Conservation (phyloP, 2,888 invertebrate species). For the Hipparchia semele region DNA sequence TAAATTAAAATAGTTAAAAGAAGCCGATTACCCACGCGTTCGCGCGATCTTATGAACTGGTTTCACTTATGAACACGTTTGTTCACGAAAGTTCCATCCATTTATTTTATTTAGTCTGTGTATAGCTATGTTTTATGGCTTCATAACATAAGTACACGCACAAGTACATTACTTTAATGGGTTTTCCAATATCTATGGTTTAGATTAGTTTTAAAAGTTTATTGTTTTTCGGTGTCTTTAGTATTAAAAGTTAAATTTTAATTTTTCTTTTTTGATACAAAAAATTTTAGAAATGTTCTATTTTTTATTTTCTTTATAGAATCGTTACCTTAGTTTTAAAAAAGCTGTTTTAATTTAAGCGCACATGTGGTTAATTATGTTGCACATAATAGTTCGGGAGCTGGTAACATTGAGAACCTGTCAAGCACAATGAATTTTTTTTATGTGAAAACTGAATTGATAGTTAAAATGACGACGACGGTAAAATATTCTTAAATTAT, state of each 20-base stretch:
- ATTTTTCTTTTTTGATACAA: background rate
- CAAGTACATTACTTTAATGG: slow-evolving; percentile 15
- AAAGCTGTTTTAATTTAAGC: background rate
- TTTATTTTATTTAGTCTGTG: slow-evolving; percentile 12
- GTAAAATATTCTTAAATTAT: too few relatives aligned
- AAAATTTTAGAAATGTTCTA: slow-evolving; percentile 11
- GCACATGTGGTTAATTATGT: background rate
- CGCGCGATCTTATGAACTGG: background rate
- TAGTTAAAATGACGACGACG: too few relatives aligned
- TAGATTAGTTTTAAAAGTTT: background rate
- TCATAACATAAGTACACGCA: slow-evolving; percentile 2
- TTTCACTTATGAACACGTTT: background rate
- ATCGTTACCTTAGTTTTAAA: slow-evolving; percentile 8
- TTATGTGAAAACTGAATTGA: too few relatives aligned
- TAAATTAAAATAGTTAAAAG: background rate
- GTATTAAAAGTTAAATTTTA: background rate
- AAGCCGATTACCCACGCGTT: background rate
- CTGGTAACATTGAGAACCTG: too few relatives aligned
- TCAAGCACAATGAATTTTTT: too few relatives aligned
- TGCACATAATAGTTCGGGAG: too few relatives aligned
- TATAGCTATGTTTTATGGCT: background rate
- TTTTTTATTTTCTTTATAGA: background rate
- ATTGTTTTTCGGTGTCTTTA: background rate
- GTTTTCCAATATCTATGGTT: background rate
- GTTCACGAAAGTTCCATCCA: background rate